Base-by-base conservation (phyloP, 2,113 vertebrate species). In the Burhinus bistriatus region DNA sequence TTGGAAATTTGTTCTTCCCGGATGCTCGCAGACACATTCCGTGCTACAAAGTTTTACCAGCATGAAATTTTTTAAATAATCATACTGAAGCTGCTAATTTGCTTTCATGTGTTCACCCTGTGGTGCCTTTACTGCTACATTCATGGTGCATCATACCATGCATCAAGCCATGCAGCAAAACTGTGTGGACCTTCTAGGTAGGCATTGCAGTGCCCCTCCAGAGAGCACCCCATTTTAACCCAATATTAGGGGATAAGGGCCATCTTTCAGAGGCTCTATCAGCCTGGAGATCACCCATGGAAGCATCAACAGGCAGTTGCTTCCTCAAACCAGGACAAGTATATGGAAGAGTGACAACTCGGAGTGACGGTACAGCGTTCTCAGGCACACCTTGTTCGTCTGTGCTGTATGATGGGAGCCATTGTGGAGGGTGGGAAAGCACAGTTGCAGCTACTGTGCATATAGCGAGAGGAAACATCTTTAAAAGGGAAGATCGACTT, bases 71-170 rank as follows among this genome's bases (percentile, higher is more conserved):
- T 68, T 64, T 14, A 42, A 27, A 5, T 61, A 47, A 15, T 55
- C 14, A 9, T 55, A 51, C 10, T 40, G 27, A 12, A 40, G 25
- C 19, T 78, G 32, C 22, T 49, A 30, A 8, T 83, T 83, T 10
- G 32, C 18, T 77, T 34, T 8, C 12, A 16, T 27, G 32, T 38
- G 4, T 91, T 71, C 42, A 51, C 21, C 23, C 32, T 23, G 32
- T 14, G 5, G 47, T 87, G 47, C 72, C 32, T 83, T 73, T 22
- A 19, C 16, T 55, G 47, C 78, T 54, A 1, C 13, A 5, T 77
- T 47, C 38, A 27, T 1, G 1, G 38, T 42, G 30, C 26, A 25
- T 61, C 54, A 34, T 19, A 12, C 36, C 0, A 0, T 38, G 32
- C 66, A 64, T 32, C 34, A 40, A 20, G 15, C 16, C 2, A 0